These are phyloP conservation scores for Cydia fagiglandana DNA, from an alignment of 1,140 invertebrate species.

Conservation along the genomic window DNA sequence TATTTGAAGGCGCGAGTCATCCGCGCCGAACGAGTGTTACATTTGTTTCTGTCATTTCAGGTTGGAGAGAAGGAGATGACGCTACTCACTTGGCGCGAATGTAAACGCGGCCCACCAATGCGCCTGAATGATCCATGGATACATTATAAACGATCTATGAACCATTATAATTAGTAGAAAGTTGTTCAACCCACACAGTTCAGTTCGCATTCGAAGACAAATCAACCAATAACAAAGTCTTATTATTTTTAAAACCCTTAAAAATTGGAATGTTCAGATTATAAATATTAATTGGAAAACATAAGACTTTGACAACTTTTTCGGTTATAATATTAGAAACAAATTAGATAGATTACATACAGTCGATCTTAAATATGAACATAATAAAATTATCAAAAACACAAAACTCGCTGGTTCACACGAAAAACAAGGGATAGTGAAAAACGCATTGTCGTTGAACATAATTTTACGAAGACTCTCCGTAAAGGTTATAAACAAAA, in stretches of 20 bases:
- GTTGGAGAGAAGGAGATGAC: neutral
- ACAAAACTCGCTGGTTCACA: slow-evolving; percentile 36
- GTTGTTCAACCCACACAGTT: slow-evolving; percentile 51
- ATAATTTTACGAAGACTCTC: neutral
- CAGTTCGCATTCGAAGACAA: slow-evolving; percentile 37
- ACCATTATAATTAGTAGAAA: slow-evolving; percentile 34
- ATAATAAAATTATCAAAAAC: slow-evolving; percentile 35
- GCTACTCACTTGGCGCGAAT: slow-evolving; percentile 11
- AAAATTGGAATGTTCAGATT: slow-evolving; percentile 53
- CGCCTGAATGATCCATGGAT: slow-evolving; percentile 22
- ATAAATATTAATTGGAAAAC: slow-evolving; percentile 31
- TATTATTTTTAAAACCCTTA: slow-evolving; percentile 43
- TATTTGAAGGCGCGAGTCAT: slow-evolving; percentile 34
- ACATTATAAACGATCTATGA: slow-evolving; percentile 31
- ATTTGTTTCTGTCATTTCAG: slow-evolving; percentile 12
- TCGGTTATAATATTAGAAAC: slow-evolving; percentile 32
- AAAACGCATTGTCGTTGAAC: slow-evolving; percentile 1
- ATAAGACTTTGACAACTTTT: slow-evolving; percentile 30
- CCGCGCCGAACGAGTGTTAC: neutral
- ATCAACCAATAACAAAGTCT: slow-evolving; percentile 41
- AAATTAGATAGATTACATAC: slow-evolving; percentile 32
- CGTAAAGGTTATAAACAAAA: slow-evolving; percentile 12
- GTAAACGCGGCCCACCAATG: slow-evolving; percentile 9
- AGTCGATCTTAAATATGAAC: slow-evolving; percentile 43
- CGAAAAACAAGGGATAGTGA: slow-evolving; percentile 28